Conservation (phyloP, 2,888 invertebrate genomes). For the Sinelater perroti region DNA sequence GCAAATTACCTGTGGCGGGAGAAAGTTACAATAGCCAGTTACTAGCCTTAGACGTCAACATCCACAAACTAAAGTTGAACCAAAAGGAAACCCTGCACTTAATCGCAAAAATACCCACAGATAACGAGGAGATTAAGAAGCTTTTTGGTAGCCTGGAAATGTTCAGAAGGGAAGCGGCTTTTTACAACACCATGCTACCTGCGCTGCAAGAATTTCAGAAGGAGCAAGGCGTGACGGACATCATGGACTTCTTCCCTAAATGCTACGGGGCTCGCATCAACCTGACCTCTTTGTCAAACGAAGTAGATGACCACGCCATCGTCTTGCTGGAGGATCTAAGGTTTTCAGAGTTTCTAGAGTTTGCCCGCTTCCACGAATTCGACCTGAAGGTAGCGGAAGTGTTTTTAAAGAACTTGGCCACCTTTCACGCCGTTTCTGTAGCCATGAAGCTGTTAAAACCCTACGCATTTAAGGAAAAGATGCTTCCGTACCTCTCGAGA, state of each 20-base stretch:
- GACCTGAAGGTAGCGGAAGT: slow-evolving; percentile 61
- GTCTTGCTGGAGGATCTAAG: slow-evolving; percentile 65
- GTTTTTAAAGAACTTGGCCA: slow-evolving; percentile 61
- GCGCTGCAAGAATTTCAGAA: slow-evolving; percentile 59
- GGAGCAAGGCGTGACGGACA: slow-evolving; percentile 54
- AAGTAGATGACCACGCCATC: slow-evolving; percentile 63
- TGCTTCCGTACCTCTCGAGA: slow-evolving; percentile 53
- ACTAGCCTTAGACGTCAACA: slow-evolving; percentile 53
- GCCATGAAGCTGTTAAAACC: slow-evolving; percentile 62
- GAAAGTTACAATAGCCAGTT: slow-evolving; percentile 69
- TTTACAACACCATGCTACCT: slow-evolving; percentile 62
- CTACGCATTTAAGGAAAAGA: slow-evolving; percentile 52
- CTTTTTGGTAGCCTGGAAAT: slow-evolving; percentile 63
- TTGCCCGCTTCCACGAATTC: slow-evolving; percentile 61
- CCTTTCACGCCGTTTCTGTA: slow-evolving; percentile 64
- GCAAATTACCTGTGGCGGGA: slow-evolving; percentile 62
- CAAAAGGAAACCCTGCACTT: slow-evolving; percentile 50
- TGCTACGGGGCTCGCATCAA: slow-evolving; percentile 63
- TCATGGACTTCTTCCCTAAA: slow-evolving; percentile 59
- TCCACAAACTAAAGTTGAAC: slow-evolving; percentile 43
- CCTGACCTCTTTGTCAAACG: slow-evolving; percentile 46
- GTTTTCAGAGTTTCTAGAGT: slow-evolving; percentile 58
- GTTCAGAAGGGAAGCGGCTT: slow-evolving; percentile 63
- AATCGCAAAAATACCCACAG: slow-evolving; percentile 64
- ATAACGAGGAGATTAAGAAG: slow-evolving; percentile 60